phyloP scores from a whole-genome alignment of 2,113 vertebrate species.

The Madoqua kirkii region DNA sequence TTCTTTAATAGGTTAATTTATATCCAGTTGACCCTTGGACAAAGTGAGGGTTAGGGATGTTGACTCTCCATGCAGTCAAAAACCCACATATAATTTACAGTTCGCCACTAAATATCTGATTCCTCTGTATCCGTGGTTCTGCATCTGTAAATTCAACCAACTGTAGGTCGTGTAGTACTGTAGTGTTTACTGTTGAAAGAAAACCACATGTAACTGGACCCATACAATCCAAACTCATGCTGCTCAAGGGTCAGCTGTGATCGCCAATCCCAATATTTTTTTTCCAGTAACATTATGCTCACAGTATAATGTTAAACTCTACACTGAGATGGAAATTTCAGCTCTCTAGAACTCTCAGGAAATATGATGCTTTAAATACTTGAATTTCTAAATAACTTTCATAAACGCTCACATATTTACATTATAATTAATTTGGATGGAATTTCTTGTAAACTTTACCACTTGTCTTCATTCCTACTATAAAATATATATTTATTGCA shows the following conservation, averaged over 20 bases:
- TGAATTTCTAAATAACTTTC: neutral
- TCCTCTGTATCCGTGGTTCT: neutral
- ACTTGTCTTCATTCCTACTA: neutral
- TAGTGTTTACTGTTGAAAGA: neutral
- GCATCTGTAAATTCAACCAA: neutral
- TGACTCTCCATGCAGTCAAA: neutral
- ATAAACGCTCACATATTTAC: neutral
- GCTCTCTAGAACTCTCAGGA: neutral
- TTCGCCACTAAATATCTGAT: neutral
- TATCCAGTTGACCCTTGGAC: neutral
- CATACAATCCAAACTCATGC: neutral
- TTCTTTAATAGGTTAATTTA: neutral
- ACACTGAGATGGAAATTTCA: neutral
- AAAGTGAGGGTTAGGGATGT: neutral
- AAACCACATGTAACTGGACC: neutral
- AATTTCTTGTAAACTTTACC: neutral
- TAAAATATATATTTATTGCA: neutral
- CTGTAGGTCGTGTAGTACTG: rapidly evolving
- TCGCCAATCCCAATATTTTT: neutral
- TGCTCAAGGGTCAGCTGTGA: neutral
- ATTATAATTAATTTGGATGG: neutral
- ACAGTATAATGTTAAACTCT: neutral
- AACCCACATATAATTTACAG: neutral
- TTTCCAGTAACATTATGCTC: neutral
- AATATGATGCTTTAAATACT: neutral